Base-by-base conservation (phyloP, 2,797 vertebrate species). In the Scolopax bukidnonensis region DNA sequence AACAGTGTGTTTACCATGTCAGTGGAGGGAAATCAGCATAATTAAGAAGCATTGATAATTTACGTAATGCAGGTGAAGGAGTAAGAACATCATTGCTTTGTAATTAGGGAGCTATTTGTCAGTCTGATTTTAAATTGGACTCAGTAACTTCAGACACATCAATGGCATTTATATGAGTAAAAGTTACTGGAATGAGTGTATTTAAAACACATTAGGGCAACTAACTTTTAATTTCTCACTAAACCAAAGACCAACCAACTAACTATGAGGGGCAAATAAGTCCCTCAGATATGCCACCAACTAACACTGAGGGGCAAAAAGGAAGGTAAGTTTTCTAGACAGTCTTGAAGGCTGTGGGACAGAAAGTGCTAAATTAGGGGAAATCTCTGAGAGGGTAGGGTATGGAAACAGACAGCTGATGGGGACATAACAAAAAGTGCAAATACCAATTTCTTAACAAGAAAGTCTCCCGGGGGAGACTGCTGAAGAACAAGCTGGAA, bases 41-140 rank as follows among this genome's bases (percentile, higher is more conserved):
- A 92, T 89, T 95, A 95, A 95, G 94, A 96, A 89, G 71, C 64
- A 85, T 59, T 73, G 73, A 80, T 83, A 87, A 93, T 69, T 93
- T 84, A 90, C 1, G 2, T 45, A 78, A 90, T 24, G 17, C 71
- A 92, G 77, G 71, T 87, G 81, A 90, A 95, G 81, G 53, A 93
- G 64, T 30, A 83, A 70, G 78, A 93, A 92, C 61, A 79, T 59
- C 32, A 64, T 7, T 68, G 36, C 0, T 0, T 10, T 77, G 17
- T 82, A 95, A 92, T 94, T 77, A 92, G 41, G 30, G 21, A 87
- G 87, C 12, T 73, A 68, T 75, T 84, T 87, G 84, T 82, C 57
- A 87, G 33, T 48, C 60, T 86, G 43, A n/a, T 63, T 94, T 93
- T 57, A 70, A 93, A 84, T 64, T 69, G 50, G 36, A 80, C 38